Evolutionary conservation across 2,113 vertebrate genomes (phyloP).

Genomic region (Myxocyprinus asiaticus): DNA sequence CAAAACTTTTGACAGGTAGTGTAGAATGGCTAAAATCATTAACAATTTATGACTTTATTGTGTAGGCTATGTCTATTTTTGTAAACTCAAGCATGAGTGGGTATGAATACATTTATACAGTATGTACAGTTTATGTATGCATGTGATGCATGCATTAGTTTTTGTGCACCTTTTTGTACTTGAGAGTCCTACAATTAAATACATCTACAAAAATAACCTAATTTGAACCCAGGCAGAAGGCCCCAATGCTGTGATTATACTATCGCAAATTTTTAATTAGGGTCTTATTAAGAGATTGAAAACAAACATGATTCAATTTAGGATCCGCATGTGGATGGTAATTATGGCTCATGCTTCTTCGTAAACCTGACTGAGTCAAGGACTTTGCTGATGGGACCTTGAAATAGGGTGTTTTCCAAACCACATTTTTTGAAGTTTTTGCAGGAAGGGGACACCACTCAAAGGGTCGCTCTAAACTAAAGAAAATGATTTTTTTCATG

Average conservation of each 20-base stretch:
- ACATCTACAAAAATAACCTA: conserved; percentile 31
- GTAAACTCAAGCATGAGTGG: too few relatives aligned
- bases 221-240: conserved; percentile 48
- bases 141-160: not conserved
- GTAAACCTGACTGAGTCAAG: conserved; percentile 42
- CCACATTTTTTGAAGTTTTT: too few relatives aligned
- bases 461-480: too few relatives aligned
- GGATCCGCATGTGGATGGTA: conserved; percentile 59
- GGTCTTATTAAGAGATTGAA: conserved; percentile 67
- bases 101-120: too few relatives aligned
- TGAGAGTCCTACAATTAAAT: conserved; percentile 38
- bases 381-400: conserved; percentile 24
- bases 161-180: not conserved
- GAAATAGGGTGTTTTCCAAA: not conserved
- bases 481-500: too few relatives aligned
- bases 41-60: too few relatives aligned
- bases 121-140: not conserved
- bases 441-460: too few relatives aligned
- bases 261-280: conserved; percentile 66
- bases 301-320: conserved; percentile 74
- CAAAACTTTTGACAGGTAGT: too few relatives aligned
- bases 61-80: too few relatives aligned
- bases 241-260: conserved; percentile 48
- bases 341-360: conserved; percentile 61
- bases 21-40: too few relatives aligned